Evolutionary conservation across 2,797 vertebrate species (phyloP).

Genomic region (Mastacembelus armatus): DNA sequence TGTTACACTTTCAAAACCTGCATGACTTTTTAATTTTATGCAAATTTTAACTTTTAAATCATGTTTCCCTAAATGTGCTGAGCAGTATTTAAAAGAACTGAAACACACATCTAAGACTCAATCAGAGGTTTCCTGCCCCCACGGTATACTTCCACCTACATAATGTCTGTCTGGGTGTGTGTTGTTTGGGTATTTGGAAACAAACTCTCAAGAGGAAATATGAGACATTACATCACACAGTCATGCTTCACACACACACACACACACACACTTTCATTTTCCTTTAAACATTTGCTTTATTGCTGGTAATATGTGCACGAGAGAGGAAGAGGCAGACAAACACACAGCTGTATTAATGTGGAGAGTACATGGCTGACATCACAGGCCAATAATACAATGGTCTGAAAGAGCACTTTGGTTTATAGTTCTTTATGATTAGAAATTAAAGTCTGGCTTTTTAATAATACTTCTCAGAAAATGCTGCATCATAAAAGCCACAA

Average conservation of each 20-base stretch:
- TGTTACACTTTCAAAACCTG: neutral
- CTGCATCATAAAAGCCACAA: neutral
- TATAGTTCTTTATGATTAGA: neutral
- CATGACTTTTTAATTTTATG: too few species aligned
- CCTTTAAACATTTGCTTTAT: conserved; percentile 8
- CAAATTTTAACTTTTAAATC: too few species aligned
- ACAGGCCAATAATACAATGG: neutral
- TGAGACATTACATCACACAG: conserved; percentile 26
- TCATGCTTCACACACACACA: neutral
- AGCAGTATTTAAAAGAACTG: too few species aligned
- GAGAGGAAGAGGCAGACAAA: neutral
- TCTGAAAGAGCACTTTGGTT: neutral
- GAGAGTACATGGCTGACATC: neutral
- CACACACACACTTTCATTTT: neutral
- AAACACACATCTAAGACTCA: too few species aligned
- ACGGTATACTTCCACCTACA: neutral
- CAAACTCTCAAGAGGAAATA: neutral
- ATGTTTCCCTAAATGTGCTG: too few species aligned
- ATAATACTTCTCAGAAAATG: neutral
- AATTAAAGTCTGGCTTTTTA: neutral
- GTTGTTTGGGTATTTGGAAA: neutral
- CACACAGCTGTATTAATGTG: neutral
- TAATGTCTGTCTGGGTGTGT: neutral
- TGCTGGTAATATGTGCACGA: neutral
- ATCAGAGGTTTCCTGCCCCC: neutral